These are phyloP conservation scores for Fistularia tabacaria DNA, from an alignment of 2,797 vertebrate genomes.

Conservation along the genomic window DNA sequence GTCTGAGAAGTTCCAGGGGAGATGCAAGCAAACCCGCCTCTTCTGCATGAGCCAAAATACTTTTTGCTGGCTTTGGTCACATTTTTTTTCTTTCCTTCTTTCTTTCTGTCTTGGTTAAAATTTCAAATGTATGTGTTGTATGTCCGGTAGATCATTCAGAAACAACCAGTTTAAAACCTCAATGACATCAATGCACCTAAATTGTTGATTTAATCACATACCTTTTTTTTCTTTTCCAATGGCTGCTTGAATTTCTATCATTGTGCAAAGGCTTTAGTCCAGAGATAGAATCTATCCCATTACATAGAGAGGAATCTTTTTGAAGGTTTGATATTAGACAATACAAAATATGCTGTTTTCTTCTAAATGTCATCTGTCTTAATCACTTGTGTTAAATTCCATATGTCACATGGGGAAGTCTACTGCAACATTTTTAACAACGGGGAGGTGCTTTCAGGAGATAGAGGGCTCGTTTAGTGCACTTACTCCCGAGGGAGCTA, in stretches of 20 bases:
- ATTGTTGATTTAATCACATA: background rate
- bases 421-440: slow-evolving; percentile 72
- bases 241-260: background rate
- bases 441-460: slow-evolving; percentile 68
- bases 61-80: slow-evolving; percentile 1
- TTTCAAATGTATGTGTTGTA: no score
- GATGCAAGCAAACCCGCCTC: slow-evolving; percentile 4
- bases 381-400: slow-evolving; percentile 70
- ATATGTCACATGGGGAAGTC: slow-evolving; percentile 70
- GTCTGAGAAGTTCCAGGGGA: slow-evolving; percentile 7
- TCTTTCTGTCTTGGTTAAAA: no score
- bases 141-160: no score
- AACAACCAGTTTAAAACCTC: no score
- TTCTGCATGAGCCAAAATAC: slow-evolving; percentile 3
- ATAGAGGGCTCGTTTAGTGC: slow-evolving; percentile 64
- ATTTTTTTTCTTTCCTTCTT: background rate
- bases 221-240: background rate
- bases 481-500: slow-evolving; percentile 55
- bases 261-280: slow-evolving; percentile 12
- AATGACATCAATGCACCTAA: no score
- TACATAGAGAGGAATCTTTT: slow-evolving; percentile 13
- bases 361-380: slow-evolving; percentile 27
- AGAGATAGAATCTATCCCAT: slow-evolving; percentile 11
- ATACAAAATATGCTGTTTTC: slow-evolving; percentile 25
- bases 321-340: slow-evolving; percentile 21